Evolutionary conservation across 2,888 invertebrate species (phyloP).

Genomic region (Hemithea aestivaria): DNA sequence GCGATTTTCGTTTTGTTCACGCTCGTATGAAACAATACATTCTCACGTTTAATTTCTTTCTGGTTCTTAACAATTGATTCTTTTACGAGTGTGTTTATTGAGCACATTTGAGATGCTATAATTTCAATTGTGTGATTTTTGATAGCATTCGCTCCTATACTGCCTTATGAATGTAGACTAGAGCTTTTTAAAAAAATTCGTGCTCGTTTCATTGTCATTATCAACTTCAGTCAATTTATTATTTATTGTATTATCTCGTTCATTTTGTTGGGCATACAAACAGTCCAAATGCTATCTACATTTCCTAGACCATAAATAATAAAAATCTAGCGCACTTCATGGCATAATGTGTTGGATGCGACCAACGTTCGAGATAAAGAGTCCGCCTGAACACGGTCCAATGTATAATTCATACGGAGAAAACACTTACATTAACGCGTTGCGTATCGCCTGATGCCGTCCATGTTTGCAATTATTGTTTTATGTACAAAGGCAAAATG

Average conservation of each 20-base stretch:
- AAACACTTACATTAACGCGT: conserved; percentile 59
- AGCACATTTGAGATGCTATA: conserved; percentile 66
- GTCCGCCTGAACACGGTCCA: conserved; percentile 38
- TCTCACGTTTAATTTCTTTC: conserved; percentile 79
- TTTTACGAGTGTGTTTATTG: conserved; percentile 79
- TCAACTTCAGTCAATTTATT: no score
- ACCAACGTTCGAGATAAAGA: conserved; percentile 47
- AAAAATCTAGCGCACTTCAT: conserved; percentile 39
- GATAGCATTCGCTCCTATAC: conserved; percentile 28
- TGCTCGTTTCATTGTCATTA: conserved; percentile 5
- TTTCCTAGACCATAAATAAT: conserved; percentile 23
- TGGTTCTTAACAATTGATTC: conserved; percentile 70
- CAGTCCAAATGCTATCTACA: conserved; percentile 3
- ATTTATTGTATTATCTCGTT: no score
- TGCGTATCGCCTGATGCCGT: conserved; percentile 44
- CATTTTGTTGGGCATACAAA: no score
- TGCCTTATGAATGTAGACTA: no score
- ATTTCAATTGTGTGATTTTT: conserved; percentile 62
- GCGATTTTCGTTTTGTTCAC: conserved; percentile 70
- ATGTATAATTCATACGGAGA: conserved; percentile 59
- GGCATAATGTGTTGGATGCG: conserved; percentile 50
- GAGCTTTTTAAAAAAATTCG: no score
- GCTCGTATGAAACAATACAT: conserved; percentile 76
- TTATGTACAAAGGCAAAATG: conserved; percentile 35
- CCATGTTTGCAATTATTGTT: conserved; percentile 48